Evolutionary conservation across 1,140 invertebrate species (phyloP).

Genomic region (Hirudo medicinalis): DNA sequence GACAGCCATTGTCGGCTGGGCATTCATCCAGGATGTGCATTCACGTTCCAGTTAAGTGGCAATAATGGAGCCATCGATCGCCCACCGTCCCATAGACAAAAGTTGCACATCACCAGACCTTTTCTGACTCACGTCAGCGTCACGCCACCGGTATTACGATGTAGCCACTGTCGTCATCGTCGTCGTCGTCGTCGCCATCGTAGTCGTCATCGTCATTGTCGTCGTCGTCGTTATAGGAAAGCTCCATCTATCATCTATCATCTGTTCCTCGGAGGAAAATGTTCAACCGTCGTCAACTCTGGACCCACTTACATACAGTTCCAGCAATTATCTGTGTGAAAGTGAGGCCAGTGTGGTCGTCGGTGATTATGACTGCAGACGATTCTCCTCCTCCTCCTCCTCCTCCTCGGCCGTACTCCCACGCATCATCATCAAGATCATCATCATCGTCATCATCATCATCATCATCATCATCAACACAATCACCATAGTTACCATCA

Average conservation of each 20-base stretch:
- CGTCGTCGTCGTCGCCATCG: neutral
- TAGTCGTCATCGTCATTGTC: neutral
- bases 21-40: neutral
- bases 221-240: no score
- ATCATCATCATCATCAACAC: neutral
- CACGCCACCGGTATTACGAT: neutral
- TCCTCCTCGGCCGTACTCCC: neutral
- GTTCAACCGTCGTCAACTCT: constrained; percentile 1
- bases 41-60: constrained; percentile 8
- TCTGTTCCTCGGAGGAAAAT: neutral
- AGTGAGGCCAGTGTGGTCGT: constrained; percentile 12
- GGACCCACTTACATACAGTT: constrained; percentile 14
- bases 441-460: neutral
- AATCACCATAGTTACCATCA: neutral
- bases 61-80: constrained; percentile 8
- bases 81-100: neutral
- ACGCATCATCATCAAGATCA: neutral
- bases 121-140: neutral
- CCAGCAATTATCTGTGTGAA: constrained; percentile 7
- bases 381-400: neutral
- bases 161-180: neutral
- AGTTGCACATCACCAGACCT: neutral
- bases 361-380: neutral
- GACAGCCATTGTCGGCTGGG: neutral
- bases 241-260: no score